phyloP scores from a whole-genome alignment of 2,113 vertebrate species.

The Aspidoscelis tigris region DNA sequence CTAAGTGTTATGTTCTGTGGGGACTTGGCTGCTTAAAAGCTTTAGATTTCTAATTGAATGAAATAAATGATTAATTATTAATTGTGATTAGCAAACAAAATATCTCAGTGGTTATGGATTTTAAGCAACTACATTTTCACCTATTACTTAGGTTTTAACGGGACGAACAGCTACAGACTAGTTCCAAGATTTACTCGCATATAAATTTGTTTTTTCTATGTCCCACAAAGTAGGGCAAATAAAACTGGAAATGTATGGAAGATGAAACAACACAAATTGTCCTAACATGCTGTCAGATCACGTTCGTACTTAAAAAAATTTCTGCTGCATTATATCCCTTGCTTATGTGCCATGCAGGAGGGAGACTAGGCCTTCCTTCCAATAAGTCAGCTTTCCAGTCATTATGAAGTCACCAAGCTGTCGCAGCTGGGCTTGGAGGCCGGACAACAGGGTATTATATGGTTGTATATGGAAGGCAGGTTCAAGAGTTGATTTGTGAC shows the following conservation, averaged over 20 bases:
- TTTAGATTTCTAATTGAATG: slow-evolving; percentile 6
- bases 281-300: not conserved
- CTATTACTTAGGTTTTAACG: not conserved
- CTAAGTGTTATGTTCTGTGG: not conserved
- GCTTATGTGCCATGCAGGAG: not conserved
- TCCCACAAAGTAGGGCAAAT: not conserved
- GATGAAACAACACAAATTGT: not conserved
- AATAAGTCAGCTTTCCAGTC: not conserved
- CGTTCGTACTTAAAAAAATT: slow-evolving; percentile 5
- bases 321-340: not conserved
- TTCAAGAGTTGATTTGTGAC: slow-evolving; percentile 41
- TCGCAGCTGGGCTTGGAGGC: slow-evolving; percentile 6
- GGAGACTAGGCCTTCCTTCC: not conserved
- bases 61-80: not conserved
- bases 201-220: not conserved
- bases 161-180: fast-evolving
- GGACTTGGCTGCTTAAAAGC: not conserved
- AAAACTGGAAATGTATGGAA: not conserved
- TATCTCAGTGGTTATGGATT: fast-evolving
- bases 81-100: slow-evolving; percentile 14
- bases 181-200: not conserved
- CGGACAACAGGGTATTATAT: slow-evolving; percentile 32
- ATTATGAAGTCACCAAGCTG: slow-evolving; percentile 24
- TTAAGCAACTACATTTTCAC: not conserved
- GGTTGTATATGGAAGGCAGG: slow-evolving; percentile 28